Evolutionary conservation across 53 echinoderm and acorn worm species (phyloP), one percentile per base, ranked within the genome.

Genomic region (Holothuria scabra): DNA sequence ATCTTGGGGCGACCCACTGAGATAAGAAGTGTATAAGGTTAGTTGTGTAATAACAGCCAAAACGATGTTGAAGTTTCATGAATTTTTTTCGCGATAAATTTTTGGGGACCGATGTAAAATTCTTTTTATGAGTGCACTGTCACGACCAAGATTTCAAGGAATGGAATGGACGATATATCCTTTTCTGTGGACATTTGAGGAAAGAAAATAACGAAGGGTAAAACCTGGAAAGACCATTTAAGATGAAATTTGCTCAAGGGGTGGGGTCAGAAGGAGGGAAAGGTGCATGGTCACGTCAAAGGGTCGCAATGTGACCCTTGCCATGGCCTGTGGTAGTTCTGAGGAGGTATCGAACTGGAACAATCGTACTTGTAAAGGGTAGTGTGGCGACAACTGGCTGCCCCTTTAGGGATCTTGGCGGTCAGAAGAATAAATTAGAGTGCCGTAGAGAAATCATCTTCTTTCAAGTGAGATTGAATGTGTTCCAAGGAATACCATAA

Each of bases 391-490:
- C 71, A 41, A 25, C 46, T 46, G 71, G 48, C 29, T 32, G 35
- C 19, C 14, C 44, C 71, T 71, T 23, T 25, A 71, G 71, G 71
- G 52, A 9, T 21, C 21, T 19, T 71, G 71, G 24, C 71, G 41
- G 21, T 22, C 71, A 21, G 24, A 71, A 10, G n/a, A 71, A 71
- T 21, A 71, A 28, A 41, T 26, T 38, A 46, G 21, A 71, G 48
- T 71, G 46, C 71, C 71, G 33, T 32, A 46, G 71, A 71, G 71
- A 71, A 71, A 71, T 71, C 71, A 71, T 23, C 41, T 46, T 71
- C 22, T 22, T 18, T 3, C 3, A 1, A 18, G 52, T 52, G 18
- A 52, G 52, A 52, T 52, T 52, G 52, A 52, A 52, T 14, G 18
- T 52, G 14, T 52, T 52, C 52, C 52, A 16, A 52, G 18, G 1